Base-by-base conservation (phyloP, 2,797 vertebrate genomes). In the Bradypus variegatus region DNA sequence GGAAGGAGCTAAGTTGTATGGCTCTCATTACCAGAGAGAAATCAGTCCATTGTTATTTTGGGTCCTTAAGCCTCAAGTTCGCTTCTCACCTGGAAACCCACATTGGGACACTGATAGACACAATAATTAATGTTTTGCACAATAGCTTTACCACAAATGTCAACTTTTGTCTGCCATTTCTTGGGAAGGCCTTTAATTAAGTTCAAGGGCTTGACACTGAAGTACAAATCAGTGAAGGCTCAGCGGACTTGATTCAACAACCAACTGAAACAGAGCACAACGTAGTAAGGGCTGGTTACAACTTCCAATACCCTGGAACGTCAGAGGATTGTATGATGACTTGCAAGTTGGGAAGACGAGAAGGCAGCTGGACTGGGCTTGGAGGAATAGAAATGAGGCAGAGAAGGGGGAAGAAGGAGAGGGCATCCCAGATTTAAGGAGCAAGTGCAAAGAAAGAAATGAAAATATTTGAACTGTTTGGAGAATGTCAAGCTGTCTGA, bases 91-190 rank as follows among this genome's bases (percentile, higher is more conserved):
- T 95, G 89, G 76, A 93, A 93, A 62, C 91, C 79, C 88, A 65
- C 55, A 21, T 14, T 88, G 55, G 91, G 86, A 84, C 86, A 85
- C 72, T 70, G 82, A 94, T 69, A 94, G 88, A 91, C 86, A 91
- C 45, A 64, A 62, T 90, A 94, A 91, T 94, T 45, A 90, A 95
- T 84, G 92, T 93, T 92, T 93, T 86, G 80, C 84, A 79, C 62
- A 78, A 91, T 10, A 50, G 62, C 77, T 91, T 95, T 78, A 73
- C 67, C 86, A 73, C 93, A 94, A 86, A 95, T 72, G 94, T 90
- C 90, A 94, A 58, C 91, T 92, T 94, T 93, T 94, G 88, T 76
- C 93, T 92, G 85, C 82, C 82, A 78, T 95, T 93, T 93, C 88
- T 92, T 48, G 9, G 11, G 70, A 82, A 91, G 88, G 53, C 72